phyloP scores from a whole-genome alignment of 2,113 vertebrate species.

The Accipiter virgatus region DNA sequence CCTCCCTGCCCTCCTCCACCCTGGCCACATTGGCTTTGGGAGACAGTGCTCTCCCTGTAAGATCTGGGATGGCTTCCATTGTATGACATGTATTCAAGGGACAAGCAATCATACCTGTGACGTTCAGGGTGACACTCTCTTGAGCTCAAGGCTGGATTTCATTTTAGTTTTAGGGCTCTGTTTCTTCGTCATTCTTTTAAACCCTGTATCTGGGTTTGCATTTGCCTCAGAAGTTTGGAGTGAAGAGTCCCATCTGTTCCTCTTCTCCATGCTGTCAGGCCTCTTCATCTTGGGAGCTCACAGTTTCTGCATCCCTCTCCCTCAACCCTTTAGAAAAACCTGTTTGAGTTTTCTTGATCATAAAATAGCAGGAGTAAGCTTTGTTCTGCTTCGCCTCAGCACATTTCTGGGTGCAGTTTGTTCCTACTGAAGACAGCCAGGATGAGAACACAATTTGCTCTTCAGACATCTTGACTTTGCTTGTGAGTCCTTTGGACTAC shows the following conservation, averaged over 20 bases:
- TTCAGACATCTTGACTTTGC: background rate
- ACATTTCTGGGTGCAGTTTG: background rate
- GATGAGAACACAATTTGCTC: background rate
- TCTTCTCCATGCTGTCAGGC: background rate
- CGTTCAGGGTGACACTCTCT: background rate
- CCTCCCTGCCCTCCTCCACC: background rate
- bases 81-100: rapidly evolving
- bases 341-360: background rate
- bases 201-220: background rate
- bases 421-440: background rate
- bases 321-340: background rate
- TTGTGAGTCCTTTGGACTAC: background rate
- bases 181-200: background rate
- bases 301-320: background rate
- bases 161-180: background rate
- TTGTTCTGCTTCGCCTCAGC: background rate
- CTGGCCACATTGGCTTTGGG: background rate
- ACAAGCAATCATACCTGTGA: background rate
- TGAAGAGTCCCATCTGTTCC: background rate
- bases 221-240: background rate
- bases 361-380: background rate
- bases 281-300: background rate
- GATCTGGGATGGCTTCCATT: background rate
- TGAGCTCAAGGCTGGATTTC: background rate
- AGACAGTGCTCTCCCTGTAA: background rate